Evolutionary conservation across 2,888 invertebrate genomes (phyloP).

Genomic region (Dermolepida albohirtum): DNA sequence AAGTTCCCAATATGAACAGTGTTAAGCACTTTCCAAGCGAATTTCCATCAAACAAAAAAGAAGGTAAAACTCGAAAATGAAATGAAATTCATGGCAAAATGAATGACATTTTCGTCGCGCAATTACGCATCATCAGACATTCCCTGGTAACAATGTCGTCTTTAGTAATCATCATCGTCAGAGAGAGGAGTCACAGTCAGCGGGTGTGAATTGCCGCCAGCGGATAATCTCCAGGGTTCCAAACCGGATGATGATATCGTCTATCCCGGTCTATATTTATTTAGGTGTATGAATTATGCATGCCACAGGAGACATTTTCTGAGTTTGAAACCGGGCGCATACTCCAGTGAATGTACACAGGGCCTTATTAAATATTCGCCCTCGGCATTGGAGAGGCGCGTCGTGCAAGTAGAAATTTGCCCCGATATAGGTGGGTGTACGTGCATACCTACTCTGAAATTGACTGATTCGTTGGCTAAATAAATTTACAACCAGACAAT

Average conservation of each 20-base stretch:
- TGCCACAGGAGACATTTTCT: conserved; percentile 41
- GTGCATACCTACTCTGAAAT: neutral
- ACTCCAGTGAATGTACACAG: conserved; percentile 52
- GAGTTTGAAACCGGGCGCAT: neutral
- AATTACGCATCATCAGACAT: conserved; percentile 26
- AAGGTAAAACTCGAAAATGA: neutral
- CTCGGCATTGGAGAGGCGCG: conserved; percentile 41
- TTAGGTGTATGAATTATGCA: conserved; percentile 63
- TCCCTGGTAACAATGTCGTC: conserved; percentile 35
- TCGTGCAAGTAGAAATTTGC: neutral
- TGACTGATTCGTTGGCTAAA: conserved; percentile 10
- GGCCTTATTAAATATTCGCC: conserved; percentile 54
- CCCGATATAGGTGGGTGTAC: neutral
- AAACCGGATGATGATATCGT: conserved; percentile 59
- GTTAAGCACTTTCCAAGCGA: neutral
- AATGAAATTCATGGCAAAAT: conserved; percentile 14
- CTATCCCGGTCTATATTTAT: conserved; percentile 61
- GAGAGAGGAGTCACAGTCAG: conserved; percentile 2
- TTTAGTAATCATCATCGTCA: conserved; percentile 19
- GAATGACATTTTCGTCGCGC: conserved; percentile 13
- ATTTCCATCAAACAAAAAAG: neutral
- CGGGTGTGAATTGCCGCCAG: conserved; percentile 47
- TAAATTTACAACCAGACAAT: conserved; percentile 9
- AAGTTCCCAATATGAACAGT: conserved; percentile 1
- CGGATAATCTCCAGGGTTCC: conserved; percentile 48